Percentiles rank a stretch among this genome's conserved stretches.
Conservation (phyloP, 92 coral and sea anemone genomes). For the Epizoanthus ramosus region DNA sequence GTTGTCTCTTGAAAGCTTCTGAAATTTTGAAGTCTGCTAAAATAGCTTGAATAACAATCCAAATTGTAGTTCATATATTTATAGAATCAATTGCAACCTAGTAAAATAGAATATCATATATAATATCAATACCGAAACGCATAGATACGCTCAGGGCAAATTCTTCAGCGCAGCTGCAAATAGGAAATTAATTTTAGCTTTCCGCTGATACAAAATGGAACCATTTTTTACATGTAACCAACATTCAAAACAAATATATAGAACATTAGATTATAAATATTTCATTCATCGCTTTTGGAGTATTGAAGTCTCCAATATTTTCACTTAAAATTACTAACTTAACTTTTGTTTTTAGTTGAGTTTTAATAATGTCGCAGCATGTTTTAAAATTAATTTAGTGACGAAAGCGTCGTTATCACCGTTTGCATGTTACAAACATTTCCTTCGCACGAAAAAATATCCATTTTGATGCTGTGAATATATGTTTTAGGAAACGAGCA, state of each 20-base stretch:
- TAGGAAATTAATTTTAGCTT: background rate
- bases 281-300: background rate
- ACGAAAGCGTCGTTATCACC: background rate
- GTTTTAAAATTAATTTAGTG: background rate
- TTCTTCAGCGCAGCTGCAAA: background rate
- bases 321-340: too few relatives aligned
- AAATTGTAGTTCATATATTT: background rate
- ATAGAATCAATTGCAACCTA: background rate
- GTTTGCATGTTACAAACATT: background rate
- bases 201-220: background rate
- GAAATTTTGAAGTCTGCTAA: background rate
- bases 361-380: background rate
- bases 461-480: too few relatives aligned
- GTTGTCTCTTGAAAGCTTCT: background rate
- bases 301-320: too few relatives aligned
- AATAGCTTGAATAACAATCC: background rate
- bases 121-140: background rate
- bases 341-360: background rate
- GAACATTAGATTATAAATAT: slow-evolving; percentile 8
- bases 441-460: too few relatives aligned
- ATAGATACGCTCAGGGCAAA: too few relatives aligned
- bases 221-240: background rate
- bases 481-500: too few relatives aligned
- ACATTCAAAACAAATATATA: background rate
- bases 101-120: background rate